Evolutionary conservation across 2,113 vertebrate species (phyloP).

Genomic region (Atractosteus spatula): DNA sequence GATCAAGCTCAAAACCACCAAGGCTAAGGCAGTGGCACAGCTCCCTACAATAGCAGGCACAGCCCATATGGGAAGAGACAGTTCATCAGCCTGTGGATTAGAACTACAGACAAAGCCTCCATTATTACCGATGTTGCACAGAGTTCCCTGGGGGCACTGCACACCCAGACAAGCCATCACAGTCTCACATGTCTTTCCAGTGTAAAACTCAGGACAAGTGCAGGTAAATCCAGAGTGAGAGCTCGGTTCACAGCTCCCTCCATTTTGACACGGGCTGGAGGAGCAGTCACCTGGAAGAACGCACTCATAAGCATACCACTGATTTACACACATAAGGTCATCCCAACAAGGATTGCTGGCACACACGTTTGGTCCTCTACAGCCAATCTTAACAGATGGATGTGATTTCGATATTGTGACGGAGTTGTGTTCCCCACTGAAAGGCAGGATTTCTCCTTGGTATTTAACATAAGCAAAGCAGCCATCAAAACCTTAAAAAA

Average conservation of each 20-base stretch:
- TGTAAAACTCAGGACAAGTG: slow-evolving; percentile 79
- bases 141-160: slow-evolving; percentile 71
- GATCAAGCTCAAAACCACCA: slow-evolving; percentile 89
- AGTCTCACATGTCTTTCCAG: slow-evolving; percentile 76
- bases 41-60: slow-evolving; percentile 93
- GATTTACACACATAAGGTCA: slow-evolving; percentile 87
- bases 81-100: slow-evolving; percentile 48
- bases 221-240: slow-evolving; percentile 73
- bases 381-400: slow-evolving; percentile 82
- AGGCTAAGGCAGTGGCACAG: slow-evolving; percentile 82
- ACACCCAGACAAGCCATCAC: slow-evolving; percentile 84
- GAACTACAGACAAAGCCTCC: slow-evolving; percentile 76
- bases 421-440: slow-evolving; percentile 76
- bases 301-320: slow-evolving; percentile 89
- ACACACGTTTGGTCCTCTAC: slow-evolving; percentile 87
- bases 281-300: slow-evolving; percentile 84
- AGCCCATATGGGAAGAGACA: slow-evolving; percentile 88
- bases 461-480: slow-evolving; percentile 87
- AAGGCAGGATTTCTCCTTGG: slow-evolving; percentile 81
- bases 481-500: slow-evolving; percentile 80
- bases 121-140: slow-evolving; percentile 64
- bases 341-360: slow-evolving; percentile 89
- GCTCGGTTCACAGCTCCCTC: slow-evolving; percentile 84
- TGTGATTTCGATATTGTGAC: slow-evolving; percentile 78
- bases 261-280: slow-evolving; percentile 85